phyloP scores from a whole-genome alignment of 2,113 vertebrate species.

The Sebastes fasciatus region DNA sequence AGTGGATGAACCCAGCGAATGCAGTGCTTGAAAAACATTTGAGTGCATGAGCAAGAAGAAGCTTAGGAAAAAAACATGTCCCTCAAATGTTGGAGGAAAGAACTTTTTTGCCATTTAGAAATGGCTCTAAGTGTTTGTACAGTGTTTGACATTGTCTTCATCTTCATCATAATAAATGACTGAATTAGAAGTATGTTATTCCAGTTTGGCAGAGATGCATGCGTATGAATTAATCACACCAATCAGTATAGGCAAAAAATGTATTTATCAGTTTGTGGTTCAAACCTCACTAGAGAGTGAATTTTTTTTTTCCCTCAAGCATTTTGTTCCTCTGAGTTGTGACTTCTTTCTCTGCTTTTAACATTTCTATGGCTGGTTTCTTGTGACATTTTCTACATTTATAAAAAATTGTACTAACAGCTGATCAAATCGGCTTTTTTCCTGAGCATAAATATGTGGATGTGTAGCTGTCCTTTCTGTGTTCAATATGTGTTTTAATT shows the following conservation, averaged over 20 bases:
- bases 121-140: constrained; percentile 53
- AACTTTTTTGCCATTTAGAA: constrained; percentile 56
- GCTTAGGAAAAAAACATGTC: constrained; percentile 17
- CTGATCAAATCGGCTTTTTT: constrained; percentile 28
- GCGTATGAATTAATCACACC: constrained; percentile 65
- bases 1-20: constrained; percentile 89
- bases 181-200: constrained; percentile 61
- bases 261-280: constrained; percentile 59
- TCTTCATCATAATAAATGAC: constrained; percentile 62
- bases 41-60: constrained; percentile 52
- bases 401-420: constrained; percentile 44
- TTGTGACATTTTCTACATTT: constrained; percentile 59
- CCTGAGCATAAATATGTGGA: constrained; percentile 55
- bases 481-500: constrained; percentile 57
- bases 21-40: constrained; percentile 57
- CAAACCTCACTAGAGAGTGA: constrained; percentile 39
- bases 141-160: constrained; percentile 59
- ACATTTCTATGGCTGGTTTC: constrained; percentile 31
- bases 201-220: constrained; percentile 77
- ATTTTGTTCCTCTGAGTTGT: constrained; percentile 31
- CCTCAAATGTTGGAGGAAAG: constrained; percentile 30
- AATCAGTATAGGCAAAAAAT: constrained; percentile 51
- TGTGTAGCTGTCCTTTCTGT: constrained; percentile 67
- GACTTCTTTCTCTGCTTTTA: constrained; percentile 34
- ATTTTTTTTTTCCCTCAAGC: neutral